These are phyloP conservation scores for Rhodophaea formosa DNA, from an alignment of 2,888 invertebrate genomes.

Conservation along the genomic window DNA sequence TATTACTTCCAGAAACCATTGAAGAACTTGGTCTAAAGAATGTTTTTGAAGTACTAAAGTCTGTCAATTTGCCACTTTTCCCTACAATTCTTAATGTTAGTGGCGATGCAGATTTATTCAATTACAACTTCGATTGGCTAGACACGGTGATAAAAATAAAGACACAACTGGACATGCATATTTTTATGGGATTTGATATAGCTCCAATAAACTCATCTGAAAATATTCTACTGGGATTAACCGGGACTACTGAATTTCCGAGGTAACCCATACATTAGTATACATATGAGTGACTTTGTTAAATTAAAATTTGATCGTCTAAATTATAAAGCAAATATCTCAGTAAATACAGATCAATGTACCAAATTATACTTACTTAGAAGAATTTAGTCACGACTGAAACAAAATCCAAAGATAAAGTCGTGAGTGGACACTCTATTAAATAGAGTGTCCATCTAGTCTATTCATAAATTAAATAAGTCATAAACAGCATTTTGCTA, in stretches of 20 bases:
- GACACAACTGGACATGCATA: conserved; percentile 84
- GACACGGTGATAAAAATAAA: conserved; percentile 84
- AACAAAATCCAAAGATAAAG: too few species aligned
- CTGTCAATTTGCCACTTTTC: conserved; percentile 81
- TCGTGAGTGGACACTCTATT: too few species aligned
- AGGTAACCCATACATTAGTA: too few species aligned
- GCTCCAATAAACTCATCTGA: conserved; percentile 86
- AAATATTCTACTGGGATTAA: conserved; percentile 86
- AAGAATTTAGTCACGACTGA: too few species aligned
- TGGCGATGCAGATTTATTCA: conserved; percentile 57
- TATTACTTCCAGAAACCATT: conserved; percentile 81
- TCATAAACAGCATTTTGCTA: too few species aligned
- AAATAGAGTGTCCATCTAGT: too few species aligned
- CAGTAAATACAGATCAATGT: too few species aligned
- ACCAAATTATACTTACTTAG: too few species aligned
- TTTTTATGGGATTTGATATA: conserved; percentile 87
- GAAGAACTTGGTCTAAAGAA: conserved; percentile 83
- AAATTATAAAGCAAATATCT: too few species aligned
- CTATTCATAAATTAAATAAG: too few species aligned
- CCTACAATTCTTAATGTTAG: conserved; percentile 83
- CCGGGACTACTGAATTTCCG: conserved; percentile 85
- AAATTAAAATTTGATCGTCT: too few species aligned
- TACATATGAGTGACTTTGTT: too few species aligned
- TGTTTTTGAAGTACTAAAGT: conserved; percentile 79
- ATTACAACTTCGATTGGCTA: conserved; percentile 84